Base-by-base conservation (phyloP, 2,888 invertebrate species). In the Macaria liturata region DNA sequence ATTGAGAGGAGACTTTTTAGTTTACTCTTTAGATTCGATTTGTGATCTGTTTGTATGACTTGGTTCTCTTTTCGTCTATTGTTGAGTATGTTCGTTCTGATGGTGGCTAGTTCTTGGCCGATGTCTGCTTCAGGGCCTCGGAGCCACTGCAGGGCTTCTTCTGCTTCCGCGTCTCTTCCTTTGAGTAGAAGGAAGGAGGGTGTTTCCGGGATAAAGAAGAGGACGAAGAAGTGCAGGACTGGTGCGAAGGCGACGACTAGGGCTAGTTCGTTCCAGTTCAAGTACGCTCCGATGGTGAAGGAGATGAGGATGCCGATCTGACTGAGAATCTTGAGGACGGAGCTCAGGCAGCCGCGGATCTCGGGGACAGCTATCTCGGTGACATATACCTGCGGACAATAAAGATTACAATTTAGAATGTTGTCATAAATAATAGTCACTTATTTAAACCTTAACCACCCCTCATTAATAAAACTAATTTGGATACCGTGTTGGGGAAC, bases 351-450 rank as follows among this genome's bases (percentile, higher is more conserved):
- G 4, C 98, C 98, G 65, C 98, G 93, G 72, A 97, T 95, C 62
- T 96, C 95, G 32, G 97, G 96, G 42, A 97, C 95, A 20, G 98
- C 95, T 72, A 97, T 97, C 89, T 98, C 98, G 69, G 97, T 97
- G 72, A 98, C 95, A 91, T 98, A 98, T 64, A 98, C 96, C 95
- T 93, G 93, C 4, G 80, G 73, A 84, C 80, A 86, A 86, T 64
- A 0, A 6, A 0, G 39, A 31, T 20, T 4, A 42, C n/a, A 9
- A 8, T 42, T 42, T 42, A 42, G n/a, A 42, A 42, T 42, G 8
- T 42, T 5, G 34, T 37, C 7, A 37, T 7, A 37, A 1, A 20
- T 20, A 20, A 20, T 20, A 20, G 20, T 20, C 20, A 20, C 20
- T 20, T 20, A 20, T 20, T 20, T 20, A 20, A 20, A 20, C 20